A percentile compares a stretch with the other conserved stretches of the same genome.
Conservation (phyloP, 37 sponge, comb jelly and placozoan species). For the Corticium candelabrum region DNA sequence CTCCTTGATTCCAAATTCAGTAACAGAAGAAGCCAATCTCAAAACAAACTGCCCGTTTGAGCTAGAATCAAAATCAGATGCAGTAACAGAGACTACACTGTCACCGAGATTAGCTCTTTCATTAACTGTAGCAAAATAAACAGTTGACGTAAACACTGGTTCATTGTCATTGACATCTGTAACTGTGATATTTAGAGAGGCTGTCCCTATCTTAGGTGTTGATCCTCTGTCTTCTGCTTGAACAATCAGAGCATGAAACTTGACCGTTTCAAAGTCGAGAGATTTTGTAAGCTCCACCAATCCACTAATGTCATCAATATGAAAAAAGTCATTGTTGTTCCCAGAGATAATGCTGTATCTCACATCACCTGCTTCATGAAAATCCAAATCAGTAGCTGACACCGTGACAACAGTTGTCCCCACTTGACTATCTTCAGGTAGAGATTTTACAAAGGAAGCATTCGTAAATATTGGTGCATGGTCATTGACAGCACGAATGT, state of each 20-base stretch:
- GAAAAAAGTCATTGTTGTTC: background rate
- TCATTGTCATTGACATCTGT: constrained; percentile 3
- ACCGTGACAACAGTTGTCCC: background rate
- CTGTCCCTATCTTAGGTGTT: background rate
- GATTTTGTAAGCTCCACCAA: background rate
- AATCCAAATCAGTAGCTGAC: constrained; percentile 3
- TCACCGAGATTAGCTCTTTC: background rate
- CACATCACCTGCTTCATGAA: background rate
- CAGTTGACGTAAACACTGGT: constrained; percentile 12
- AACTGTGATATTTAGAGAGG: constrained; percentile 3
- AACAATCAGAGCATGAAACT: background rate
- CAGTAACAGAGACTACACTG: constrained; percentile 19
- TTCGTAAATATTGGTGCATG: background rate
- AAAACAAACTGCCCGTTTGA: background rate
- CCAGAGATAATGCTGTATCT: constrained; percentile 9
- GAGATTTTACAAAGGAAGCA: background rate
- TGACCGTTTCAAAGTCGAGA: background rate
- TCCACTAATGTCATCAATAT: constrained; percentile 3
- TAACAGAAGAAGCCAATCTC: background rate
- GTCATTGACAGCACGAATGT: constrained; percentile 10
- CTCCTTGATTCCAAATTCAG: background rate
- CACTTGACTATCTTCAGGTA: background rate
- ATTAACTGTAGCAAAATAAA: background rate
- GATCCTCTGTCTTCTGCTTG: background rate
- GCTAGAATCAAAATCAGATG: constrained; percentile 36